Evolutionary conservation across 2,113 vertebrate genomes (phyloP).

Genomic region (Anolis carolinensis): DNA sequence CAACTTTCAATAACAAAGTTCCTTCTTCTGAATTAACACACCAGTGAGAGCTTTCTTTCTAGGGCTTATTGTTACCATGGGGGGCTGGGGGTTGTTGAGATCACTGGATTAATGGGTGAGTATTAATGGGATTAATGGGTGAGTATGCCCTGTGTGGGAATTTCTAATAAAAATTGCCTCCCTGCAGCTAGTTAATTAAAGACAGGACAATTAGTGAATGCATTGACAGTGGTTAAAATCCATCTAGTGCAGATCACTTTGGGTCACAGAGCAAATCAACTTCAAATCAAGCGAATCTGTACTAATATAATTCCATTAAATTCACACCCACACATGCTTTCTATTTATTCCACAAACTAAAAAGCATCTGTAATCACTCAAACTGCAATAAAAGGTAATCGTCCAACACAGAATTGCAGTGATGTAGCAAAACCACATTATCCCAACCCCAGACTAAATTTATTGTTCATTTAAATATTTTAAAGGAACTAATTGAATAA

Average conservation of each 20-base stretch:
- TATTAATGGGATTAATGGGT: no score
- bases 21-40: no score
- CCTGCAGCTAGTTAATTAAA: not conserved
- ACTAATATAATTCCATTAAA: not conserved
- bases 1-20: no score
- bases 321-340: not conserved
- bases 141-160: no score
- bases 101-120: no score
- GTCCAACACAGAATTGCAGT: not conserved
- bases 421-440: not conserved
- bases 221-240: not conserved
- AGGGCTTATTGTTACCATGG: no score
- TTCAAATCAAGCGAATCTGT: not conserved
- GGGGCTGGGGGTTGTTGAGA: no score
- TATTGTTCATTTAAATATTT: not conserved
- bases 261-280: not conserved
- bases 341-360: not conserved
- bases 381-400: not conserved
- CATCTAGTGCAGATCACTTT: not conserved
- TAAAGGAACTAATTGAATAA: not conserved
- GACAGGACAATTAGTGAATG: not conserved
- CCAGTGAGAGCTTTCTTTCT: not conserved
- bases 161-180: not conserved
- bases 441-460: not conserved
- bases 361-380: not conserved